Conservation (phyloP, 2,113 vertebrate genomes). For the Atrichornis clamosus region DNA sequence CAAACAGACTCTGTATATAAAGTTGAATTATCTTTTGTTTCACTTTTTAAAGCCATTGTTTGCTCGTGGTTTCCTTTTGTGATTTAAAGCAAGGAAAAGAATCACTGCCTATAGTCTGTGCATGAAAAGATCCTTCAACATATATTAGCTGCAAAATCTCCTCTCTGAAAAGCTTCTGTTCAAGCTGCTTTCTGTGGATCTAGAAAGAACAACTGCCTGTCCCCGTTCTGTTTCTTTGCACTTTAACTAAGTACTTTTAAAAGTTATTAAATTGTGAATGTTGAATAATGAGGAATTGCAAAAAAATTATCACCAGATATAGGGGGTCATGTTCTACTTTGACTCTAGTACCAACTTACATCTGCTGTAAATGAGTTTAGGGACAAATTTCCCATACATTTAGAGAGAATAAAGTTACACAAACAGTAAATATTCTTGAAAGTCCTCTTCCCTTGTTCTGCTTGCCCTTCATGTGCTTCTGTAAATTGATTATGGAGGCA, state of each 20-base stretch:
- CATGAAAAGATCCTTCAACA: conserved; percentile 27
- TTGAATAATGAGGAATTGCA: background rate
- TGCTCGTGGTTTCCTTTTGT: conserved; percentile 38
- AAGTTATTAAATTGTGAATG: background rate
- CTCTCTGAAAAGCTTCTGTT: conserved; percentile 22
- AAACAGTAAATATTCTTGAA: background rate
- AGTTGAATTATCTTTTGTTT: conserved; percentile 46
- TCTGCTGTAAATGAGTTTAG: background rate
- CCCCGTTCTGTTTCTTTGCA: background rate
- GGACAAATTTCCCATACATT: background rate
- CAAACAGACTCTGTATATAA: background rate
- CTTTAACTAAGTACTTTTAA: background rate
- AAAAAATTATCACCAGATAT: background rate
- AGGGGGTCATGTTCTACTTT: background rate
- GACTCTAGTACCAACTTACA: background rate
- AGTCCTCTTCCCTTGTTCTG: background rate
- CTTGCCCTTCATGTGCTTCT: background rate
- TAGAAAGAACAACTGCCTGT: background rate
- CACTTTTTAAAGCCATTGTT: conserved; percentile 29
- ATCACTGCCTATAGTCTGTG: background rate
- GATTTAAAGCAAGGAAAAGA: conserved; percentile 38
- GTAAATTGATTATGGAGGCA: background rate
- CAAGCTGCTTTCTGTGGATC: background rate
- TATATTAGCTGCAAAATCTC: background rate
- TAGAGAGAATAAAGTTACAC: background rate